phyloP scores from a whole-genome alignment of 2,888 invertebrate genomes.

The Sminthurinus aureus region DNA sequence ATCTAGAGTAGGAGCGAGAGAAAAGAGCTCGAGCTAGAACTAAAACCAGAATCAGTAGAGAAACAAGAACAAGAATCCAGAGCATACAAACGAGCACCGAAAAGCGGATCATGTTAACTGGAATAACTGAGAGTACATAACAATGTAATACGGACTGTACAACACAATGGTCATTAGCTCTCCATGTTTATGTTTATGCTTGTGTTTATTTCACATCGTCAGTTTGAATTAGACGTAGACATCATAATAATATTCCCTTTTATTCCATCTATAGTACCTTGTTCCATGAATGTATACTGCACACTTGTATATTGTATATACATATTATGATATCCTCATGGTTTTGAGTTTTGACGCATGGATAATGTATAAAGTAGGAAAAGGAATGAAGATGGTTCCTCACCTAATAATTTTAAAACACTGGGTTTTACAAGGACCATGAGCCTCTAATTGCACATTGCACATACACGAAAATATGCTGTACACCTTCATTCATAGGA shows the following conservation, averaged over 20 bases:
- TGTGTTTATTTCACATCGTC: not conserved
- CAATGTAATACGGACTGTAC: not conserved
- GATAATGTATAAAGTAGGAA: not conserved
- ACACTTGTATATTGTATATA: not conserved
- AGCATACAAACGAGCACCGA: not conserved
- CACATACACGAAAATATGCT: too few relatives aligned
- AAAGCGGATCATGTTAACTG: not conserved
- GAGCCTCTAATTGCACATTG: slow-evolving; percentile 21
- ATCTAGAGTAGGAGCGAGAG: not conserved
- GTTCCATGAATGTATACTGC: not conserved
- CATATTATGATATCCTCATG: too few relatives aligned
- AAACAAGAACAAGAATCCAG: not conserved
- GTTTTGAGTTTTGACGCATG: too few relatives aligned
- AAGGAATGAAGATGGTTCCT: slow-evolving; percentile 1
- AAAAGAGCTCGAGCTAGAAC: not conserved
- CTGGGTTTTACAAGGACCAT: slow-evolving; percentile 23
- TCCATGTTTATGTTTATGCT: slow-evolving; percentile 23
- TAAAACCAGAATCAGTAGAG: not conserved
- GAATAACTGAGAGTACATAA: too few relatives aligned
- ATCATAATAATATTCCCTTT: slow-evolving; percentile 13
- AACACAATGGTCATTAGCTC: slow-evolving; percentile 24
- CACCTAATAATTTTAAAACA: slow-evolving; percentile 8
- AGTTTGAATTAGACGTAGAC: not conserved
- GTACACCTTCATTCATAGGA: too few relatives aligned
- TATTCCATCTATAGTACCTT: not conserved